phyloP scores from a whole-genome alignment of 2,113 vertebrate species.

The Hucho hucho region DNA sequence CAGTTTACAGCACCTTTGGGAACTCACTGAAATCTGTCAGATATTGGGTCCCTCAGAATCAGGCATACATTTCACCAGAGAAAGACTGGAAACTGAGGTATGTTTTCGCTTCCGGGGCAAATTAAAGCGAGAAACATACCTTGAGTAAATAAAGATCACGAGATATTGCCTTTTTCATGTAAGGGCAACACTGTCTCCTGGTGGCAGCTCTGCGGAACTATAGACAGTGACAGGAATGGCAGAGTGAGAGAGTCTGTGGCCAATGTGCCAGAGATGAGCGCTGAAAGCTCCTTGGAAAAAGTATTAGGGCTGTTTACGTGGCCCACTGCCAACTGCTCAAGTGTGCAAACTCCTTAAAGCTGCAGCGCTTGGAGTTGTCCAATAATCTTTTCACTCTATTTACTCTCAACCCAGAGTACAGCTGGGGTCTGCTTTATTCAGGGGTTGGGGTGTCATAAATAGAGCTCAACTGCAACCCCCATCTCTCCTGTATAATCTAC shows the following conservation, averaged over 20 bases:
- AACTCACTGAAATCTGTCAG: constrained; percentile 29
- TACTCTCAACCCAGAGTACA: constrained; percentile 49
- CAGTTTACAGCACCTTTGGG: neutral
- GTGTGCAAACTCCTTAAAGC: constrained; percentile 74
- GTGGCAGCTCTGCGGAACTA: constrained; percentile 32
- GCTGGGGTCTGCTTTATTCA: constrained; percentile 59
- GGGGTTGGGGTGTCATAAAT: constrained; percentile 4
- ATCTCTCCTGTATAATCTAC: neutral
- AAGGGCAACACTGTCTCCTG: constrained; percentile 65
- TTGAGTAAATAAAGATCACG: constrained; percentile 69
- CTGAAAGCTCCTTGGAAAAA: constrained; percentile 78
- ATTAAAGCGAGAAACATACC: constrained; percentile 71
- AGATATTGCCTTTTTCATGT: constrained; percentile 8
- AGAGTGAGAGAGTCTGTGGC: constrained; percentile 46
- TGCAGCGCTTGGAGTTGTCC: constrained; percentile 54
- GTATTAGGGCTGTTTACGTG: constrained; percentile 74
- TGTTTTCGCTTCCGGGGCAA: constrained; percentile 66
- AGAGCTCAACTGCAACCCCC: constrained; percentile 14
- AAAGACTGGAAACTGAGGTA: constrained; percentile 69
- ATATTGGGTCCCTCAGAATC: constrained; percentile 49
- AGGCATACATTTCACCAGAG: constrained; percentile 45
- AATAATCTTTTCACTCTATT: constrained; percentile 59
- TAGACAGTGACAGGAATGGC: constrained; percentile 17
- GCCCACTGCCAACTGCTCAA: constrained; percentile 68
- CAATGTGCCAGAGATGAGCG: constrained; percentile 69